Evolutionary conservation across 2,797 vertebrate genomes (phyloP).

Genomic region (Mormyrus hasselquistii): DNA sequence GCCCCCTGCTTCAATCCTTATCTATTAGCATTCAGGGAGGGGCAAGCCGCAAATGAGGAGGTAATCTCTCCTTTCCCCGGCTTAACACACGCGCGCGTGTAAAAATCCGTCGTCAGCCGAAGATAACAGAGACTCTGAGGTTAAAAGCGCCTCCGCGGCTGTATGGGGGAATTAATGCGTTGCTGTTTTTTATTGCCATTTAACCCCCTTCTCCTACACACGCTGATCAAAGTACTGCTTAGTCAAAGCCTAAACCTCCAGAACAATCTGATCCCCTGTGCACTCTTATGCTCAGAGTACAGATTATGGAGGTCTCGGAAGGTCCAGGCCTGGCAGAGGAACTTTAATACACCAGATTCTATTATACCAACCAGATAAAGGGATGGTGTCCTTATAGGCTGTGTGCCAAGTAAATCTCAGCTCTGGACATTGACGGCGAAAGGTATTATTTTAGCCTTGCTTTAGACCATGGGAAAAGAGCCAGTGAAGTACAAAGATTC

Average conservation of each 20-base stretch:
- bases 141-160: slow-evolving; percentile 1
- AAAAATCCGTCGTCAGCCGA: background rate
- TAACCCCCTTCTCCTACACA: background rate
- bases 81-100: background rate
- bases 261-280: background rate
- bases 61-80: background rate
- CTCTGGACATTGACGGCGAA: background rate
- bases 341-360: background rate
- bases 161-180: background rate
- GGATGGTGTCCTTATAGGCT: background rate
- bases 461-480: background rate
- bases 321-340: background rate
- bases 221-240: background rate
- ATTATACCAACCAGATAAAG: background rate
- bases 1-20: background rate
- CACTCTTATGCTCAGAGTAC: background rate
- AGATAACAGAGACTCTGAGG: background rate
- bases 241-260: background rate
- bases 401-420: background rate
- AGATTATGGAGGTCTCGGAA: background rate
- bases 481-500: background rate
- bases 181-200: background rate
- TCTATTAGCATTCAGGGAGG: slow-evolving; percentile 15
- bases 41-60: background rate
- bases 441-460: background rate